Base-by-base conservation (phyloP, 2,888 invertebrate species). In the Augochlorella aurata region DNA sequence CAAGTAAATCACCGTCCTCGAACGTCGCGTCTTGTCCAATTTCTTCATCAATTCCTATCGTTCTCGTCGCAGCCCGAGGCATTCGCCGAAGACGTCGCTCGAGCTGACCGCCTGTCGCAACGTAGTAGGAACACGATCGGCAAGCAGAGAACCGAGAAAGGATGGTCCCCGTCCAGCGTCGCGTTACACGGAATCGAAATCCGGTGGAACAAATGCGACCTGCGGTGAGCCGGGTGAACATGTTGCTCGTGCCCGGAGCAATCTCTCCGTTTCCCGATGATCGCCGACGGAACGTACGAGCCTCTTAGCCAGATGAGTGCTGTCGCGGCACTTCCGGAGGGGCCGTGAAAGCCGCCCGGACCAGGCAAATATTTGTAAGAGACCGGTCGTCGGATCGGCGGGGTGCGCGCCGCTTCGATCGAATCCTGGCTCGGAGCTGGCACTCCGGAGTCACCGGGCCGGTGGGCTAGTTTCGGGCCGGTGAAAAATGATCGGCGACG, bases 361-460 rank as follows among this genome's bases (percentile, higher is more conserved):
- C 24, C 4, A 58, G 44, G 49, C 58, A 77, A 77, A 77, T 77
- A 68, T 77, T 74, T 74, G 54, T 73, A 67, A 54, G 52, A 18
- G 52, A 18, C 18, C 38, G 14, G 3, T 29, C 49, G 21, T 54
- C 49, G n/a, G 8, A 24, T 38, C 24, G 38, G 52, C 24, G 16
- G 49, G 45, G 16, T n/a, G 18, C 61, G 3, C 1, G 5, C 38
- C 38, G 38, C 3, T 38, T 38, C 29, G 38, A 68, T 67, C 58
- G 52, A 54, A 76, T 79, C 54, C 21, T n/a, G 54, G 54, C 9
- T 67, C n/a, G 49, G 67, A 67, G 16, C 12, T 24, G n/a, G 14
- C n/a, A 14, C 24, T 29, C 16, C n/a, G 45, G 18, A 21, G 4
- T 18, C 45, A n/a, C 24, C n/a, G 29, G 1, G 21, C 21, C 14